Evolutionary conservation across 2,113 vertebrate genomes (phyloP), one percentile per base, ranked within the genome.

Genomic region (Lamprologus tigripictilis): DNA sequence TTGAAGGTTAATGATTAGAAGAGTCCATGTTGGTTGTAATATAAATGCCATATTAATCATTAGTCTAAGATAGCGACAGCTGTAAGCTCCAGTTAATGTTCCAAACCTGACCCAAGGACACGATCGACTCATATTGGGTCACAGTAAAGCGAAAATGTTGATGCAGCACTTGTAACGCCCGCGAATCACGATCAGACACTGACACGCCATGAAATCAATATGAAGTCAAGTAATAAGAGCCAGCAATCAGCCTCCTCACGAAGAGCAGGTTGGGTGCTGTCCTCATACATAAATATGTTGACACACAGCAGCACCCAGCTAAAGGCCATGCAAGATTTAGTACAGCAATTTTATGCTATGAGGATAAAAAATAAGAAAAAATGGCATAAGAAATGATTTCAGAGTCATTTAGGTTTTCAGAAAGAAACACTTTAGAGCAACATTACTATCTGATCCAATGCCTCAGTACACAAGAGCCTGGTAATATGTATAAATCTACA

Each of bases 151-250:
- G 9, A 66, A 93, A 91, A 86, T 89, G 92, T 93, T 93, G 92
- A 95, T 84, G 7, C 90, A 91, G 93, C 92, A 90, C 89, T 95
- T 71, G 84, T 76, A 86, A 47, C 80, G 17, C 78, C n/a, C 4
- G 14, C 89, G 85, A 93, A 93, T 94, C 89, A 92, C 37, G 17
- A 87, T 89, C 83, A 68, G 82, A 87, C 17, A 31, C 87, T 55
- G 89, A 87, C 85, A 86, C 35, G 58, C 84, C 88, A 81, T 84
- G 86, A 94, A 95, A 95, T 96, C 95, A 91, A 95, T 95, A 92
- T 33, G 80, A 84, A 83, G 87, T 87, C 80, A 23, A 85, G 79
- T 93, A 92, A 92, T 93, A 88, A 90, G 81, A 92, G 83, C 16
- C 55, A 9, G 90, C 90, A 90, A 91, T 93, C 88, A 86, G 86